Conservation (phyloP, 2,888 invertebrate genomes). For the Pseudococcus viburni region DNA sequence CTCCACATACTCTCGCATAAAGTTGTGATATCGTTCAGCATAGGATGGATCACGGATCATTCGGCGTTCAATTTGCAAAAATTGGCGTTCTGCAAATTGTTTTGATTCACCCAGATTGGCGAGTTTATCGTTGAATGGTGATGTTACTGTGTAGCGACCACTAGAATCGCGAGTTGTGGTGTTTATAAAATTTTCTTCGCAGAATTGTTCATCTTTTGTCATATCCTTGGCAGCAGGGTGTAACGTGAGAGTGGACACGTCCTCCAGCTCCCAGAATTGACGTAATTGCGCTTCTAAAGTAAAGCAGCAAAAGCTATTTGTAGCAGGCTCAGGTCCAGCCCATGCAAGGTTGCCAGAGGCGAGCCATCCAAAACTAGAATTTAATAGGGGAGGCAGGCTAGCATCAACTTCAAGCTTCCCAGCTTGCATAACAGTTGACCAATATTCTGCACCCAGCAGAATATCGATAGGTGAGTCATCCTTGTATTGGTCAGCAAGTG, state of each 20-base stretch:
- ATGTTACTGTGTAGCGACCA: too few relatives aligned
- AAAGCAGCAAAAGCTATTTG: not conserved
- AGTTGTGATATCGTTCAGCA: not conserved
- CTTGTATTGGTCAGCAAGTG: too few relatives aligned
- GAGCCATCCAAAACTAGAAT: not conserved
- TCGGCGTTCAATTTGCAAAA: not conserved
- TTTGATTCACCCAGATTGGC: not conserved
- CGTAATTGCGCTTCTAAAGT: not conserved
- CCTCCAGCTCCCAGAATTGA: not conserved
- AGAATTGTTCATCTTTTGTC: not conserved
- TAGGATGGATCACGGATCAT: not conserved
- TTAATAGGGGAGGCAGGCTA: not conserved
- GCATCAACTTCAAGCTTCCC: too few relatives aligned
- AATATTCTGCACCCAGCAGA: too few relatives aligned
- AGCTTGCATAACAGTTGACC: too few relatives aligned
- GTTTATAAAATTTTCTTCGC: not conserved
- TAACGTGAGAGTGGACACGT: not conserved
- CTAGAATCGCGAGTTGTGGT: not conserved
- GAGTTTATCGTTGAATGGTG: not conserved
- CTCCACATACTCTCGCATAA: not conserved
- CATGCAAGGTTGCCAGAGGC: not conserved
- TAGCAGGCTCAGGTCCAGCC: not conserved
- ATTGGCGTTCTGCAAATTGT: not conserved
- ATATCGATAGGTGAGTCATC: too few relatives aligned
- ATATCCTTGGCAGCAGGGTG: not conserved